Base-by-base conservation (phyloP, 2,113 vertebrate genomes). In the Paedocypris sp. region DNA sequence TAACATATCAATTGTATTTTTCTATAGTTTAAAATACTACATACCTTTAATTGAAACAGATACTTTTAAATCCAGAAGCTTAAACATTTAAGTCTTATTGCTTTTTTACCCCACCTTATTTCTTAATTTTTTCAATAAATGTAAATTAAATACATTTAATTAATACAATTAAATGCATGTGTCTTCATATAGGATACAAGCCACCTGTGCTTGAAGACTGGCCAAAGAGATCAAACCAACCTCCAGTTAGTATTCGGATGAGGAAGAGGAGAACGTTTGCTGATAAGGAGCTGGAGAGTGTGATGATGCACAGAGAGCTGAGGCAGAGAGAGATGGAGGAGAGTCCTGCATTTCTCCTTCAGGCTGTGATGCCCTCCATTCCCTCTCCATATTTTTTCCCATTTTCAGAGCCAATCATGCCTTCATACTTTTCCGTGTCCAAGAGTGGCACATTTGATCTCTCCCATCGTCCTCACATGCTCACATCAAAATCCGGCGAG, bases 251-350 rank as follows among this genome's bases (percentile, higher is more conserved):
- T 32, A 71, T 84, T 33, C 73, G 80, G 29, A 85, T 80, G 81
- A 87, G 82, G 65, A 88, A 83, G 68, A 47, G 50, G 57, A 67
- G 78, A 66, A 69, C 82, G 0, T 86, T 87, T 23, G 86, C 82
- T 2, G 83, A 82, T 75, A 82, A 80, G 71, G 84, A 88, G 70
- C 77, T 89, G 66, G 81, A 87, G 51, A 75, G 71, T 9, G 74
- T 84, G 75, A 82, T 85, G 83, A 35, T 83, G 62, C 77, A 86
- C 61, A 52, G 68, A 2, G 81, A 83, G 74, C 49, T 87, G 41
- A 71, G 72, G n/a, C 79, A 84, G 70, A 69, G 72, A 53, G 80
- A 85, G 63, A 45, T 77, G 63, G 74, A 78, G 33, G 66, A 84
- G 66, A 43, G 65, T 2, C 60, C 63, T 11, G 1, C 45, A 19